Evolutionary conservation across 2,113 vertebrate species (phyloP).

Genomic region (Damaliscus lunatus): DNA sequence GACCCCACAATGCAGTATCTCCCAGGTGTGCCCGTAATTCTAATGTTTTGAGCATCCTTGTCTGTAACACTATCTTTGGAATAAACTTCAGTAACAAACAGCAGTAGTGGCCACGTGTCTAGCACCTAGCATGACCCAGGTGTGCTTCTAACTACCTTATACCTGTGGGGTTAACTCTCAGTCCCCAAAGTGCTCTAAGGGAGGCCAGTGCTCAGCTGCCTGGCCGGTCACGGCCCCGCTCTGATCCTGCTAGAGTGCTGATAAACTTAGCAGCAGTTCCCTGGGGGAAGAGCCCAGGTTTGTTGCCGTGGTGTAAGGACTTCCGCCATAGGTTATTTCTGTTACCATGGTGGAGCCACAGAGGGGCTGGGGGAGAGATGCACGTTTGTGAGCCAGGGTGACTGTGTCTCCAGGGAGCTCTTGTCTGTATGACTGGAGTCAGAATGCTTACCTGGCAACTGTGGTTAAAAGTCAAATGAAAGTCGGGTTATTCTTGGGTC

Average conservation of each 20-base stretch:
- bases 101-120: not conserved
- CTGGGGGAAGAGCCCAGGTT: not conserved
- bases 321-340: not conserved
- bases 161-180: not conserved
- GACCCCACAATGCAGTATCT: not conserved
- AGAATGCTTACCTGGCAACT: not conserved
- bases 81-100: not conserved
- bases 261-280: not conserved
- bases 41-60: not conserved
- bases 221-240: not conserved
- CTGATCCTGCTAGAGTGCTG: not conserved
- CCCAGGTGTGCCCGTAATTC: not conserved
- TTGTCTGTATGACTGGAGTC: not conserved
- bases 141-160: not conserved
- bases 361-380: fast-evolving
- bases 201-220: not conserved
- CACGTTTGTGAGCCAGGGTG: fast-evolving
- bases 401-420: not conserved
- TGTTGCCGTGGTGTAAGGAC: not conserved
- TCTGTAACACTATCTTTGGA: not conserved
- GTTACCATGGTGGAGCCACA: not conserved
- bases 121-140: not conserved
- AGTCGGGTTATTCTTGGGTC: not conserved
- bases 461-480: not conserved
- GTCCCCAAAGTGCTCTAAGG: not conserved